phyloP scores from a whole-genome alignment of 2,888 invertebrate genomes.

The Nemapogon koenigi region DNA sequence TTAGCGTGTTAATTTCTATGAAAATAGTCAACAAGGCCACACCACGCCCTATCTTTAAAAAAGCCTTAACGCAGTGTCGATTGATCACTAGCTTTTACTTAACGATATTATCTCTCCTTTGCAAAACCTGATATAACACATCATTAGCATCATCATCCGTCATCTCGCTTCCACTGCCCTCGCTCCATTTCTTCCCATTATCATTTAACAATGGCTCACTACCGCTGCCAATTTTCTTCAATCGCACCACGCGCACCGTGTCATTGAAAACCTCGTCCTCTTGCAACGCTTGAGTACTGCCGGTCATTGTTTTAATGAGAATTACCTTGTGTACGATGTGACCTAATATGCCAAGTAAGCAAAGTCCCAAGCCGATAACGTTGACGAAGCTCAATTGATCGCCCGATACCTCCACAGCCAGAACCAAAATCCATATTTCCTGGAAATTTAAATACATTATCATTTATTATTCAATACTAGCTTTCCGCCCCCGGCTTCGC shows the following conservation, averaged over 20 bases:
- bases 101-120: slow-evolving; percentile 61
- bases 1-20: too few species aligned
- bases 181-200: slow-evolving; percentile 29
- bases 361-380: slow-evolving; percentile 83
- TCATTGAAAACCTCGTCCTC: slow-evolving; percentile 4
- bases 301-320: slow-evolving; percentile 32
- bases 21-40: too few species aligned
- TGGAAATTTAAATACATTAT: slow-evolving; percentile 57
- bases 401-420: slow-evolving; percentile 88
- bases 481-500: too few species aligned
- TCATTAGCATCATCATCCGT: slow-evolving; percentile 57
- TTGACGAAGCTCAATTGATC: slow-evolving; percentile 86
- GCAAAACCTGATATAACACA: slow-evolving; percentile 62
- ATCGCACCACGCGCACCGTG: not conserved
- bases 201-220: slow-evolving; percentile 33
- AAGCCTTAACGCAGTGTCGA: too few species aligned
- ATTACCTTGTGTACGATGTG: slow-evolving; percentile 80
- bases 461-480: too few species aligned
- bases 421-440: slow-evolving; percentile 91
- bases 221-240: slow-evolving; percentile 11
- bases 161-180: slow-evolving; percentile 32
- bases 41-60: too few species aligned
- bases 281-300: slow-evolving; percentile 32
- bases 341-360: slow-evolving; percentile 84
- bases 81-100: too few species aligned